These are phyloP conservation scores for Coregonus suidteri DNA, from an alignment of 2,797 vertebrate genomes.

Conservation along the genomic window DNA sequence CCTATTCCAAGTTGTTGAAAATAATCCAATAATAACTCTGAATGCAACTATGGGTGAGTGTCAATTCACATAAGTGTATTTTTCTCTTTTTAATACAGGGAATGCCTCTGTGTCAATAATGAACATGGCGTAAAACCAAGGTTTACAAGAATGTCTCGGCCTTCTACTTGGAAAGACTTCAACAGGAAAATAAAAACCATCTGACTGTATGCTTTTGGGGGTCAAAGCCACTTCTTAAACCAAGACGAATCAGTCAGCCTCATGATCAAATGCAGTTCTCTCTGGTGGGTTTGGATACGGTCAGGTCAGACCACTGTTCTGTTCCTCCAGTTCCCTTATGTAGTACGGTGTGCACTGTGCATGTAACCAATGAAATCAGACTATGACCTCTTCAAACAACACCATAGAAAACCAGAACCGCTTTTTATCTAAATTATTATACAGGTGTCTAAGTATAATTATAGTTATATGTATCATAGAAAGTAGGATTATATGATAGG, in stretches of 20 bases:
- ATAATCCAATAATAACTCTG: constrained; percentile 38
- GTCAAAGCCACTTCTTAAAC: neutral
- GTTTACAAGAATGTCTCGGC: neutral
- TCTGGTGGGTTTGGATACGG: neutral
- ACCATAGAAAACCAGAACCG: constrained; percentile 53
- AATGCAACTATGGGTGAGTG: constrained; percentile 9
- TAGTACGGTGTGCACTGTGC: neutral
- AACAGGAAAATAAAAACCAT: neutral
- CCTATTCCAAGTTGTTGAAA: constrained; percentile 51
- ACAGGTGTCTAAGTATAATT: constrained; percentile 73
- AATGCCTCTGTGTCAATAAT: no score
- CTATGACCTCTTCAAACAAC: constrained; percentile 33
- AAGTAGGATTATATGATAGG: constrained; percentile 79
- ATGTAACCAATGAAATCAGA: constrained; percentile 22
- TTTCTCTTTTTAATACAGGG: no score
- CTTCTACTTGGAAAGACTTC: neutral
- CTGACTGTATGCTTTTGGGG: neutral
- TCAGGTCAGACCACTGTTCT: neutral
- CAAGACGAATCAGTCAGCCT: neutral
- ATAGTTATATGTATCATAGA: constrained; percentile 77
- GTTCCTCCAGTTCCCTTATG: neutral
- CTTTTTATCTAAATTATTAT: constrained; percentile 73
- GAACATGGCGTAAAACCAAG: no score
- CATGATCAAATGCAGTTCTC: neutral
- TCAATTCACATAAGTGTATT: no score